These are phyloP conservation scores for Lycaon pictus DNA, from an alignment of 2,113 vertebrate genomes.

Conservation along the genomic window DNA sequence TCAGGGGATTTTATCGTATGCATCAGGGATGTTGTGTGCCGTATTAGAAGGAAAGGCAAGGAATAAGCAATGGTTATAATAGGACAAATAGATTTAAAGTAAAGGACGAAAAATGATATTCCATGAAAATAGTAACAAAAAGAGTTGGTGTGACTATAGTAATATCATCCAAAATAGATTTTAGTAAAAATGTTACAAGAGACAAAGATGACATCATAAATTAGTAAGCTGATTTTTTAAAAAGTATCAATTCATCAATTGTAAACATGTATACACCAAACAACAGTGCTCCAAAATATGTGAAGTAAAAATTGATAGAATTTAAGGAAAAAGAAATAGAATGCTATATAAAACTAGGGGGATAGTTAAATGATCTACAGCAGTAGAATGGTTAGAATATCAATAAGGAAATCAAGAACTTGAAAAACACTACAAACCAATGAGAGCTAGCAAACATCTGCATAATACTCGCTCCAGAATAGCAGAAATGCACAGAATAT, in stretches of 20 bases:
- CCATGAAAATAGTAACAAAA: neutral
- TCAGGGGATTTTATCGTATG: neutral
- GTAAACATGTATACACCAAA: neutral
- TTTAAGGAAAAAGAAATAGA: neutral
- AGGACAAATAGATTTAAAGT: neutral
- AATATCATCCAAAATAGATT: neutral
- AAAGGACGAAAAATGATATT: neutral
- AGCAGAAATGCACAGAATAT: neutral
- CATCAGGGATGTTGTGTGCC: neutral
- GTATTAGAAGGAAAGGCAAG: neutral
- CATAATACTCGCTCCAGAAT: neutral
- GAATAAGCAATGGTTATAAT: neutral
- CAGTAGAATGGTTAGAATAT: neutral
- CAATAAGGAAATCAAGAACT: neutral
- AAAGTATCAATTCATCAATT: neutral
- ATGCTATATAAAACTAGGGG: neutral
- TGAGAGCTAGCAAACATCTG: neutral
- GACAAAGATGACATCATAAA: neutral
- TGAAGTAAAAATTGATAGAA: neutral
- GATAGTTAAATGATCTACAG: neutral
- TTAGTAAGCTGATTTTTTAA: neutral
- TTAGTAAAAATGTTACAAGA: neutral
- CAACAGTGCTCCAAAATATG: neutral
- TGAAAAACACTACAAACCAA: neutral
- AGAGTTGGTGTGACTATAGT: neutral